Conservation (phyloP, 1,140 invertebrate species). For the Himalopsyche phryganea region DNA sequence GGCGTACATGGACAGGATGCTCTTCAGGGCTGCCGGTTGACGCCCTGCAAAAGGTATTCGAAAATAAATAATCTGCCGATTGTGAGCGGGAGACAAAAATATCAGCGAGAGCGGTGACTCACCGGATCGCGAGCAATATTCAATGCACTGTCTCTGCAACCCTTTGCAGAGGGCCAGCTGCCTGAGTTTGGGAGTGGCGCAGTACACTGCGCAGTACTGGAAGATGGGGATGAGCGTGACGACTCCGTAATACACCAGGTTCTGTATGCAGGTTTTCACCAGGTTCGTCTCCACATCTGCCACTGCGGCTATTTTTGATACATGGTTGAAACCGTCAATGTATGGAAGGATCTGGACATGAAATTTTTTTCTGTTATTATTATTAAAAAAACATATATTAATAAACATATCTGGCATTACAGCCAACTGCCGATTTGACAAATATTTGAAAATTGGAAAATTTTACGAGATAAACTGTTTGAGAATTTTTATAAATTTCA, state of each 20-base stretch:
- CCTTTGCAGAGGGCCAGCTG: conserved; percentile 62
- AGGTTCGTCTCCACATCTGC: conserved; percentile 88
- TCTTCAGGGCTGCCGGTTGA: conserved; percentile 62
- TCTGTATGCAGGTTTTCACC: conserved; percentile 87
- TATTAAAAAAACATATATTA: too few species aligned
- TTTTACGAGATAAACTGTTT: too few species aligned
- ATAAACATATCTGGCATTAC: too few species aligned
- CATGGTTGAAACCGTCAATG: conserved; percentile 88
- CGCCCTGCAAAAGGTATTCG: conserved; percentile 42
- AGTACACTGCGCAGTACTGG: conserved; percentile 88
- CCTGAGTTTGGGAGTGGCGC: conserved; percentile 73
- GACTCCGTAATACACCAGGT: conserved; percentile 73
- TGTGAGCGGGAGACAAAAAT: too few species aligned
- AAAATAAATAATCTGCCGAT: too few species aligned
- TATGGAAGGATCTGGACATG: conserved; percentile 62
- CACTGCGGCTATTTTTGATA: conserved; percentile 71
- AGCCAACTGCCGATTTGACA: too few species aligned
- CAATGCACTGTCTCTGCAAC: conserved; percentile 70
- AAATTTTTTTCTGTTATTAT: too few species aligned
- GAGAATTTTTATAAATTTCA: too few species aligned
- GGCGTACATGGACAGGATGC: conserved; percentile 78
- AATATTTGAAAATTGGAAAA: too few species aligned
- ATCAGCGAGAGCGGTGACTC: too few species aligned
- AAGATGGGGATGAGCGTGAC: conserved; percentile 84
- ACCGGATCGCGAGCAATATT: conserved; percentile 63